A percentile compares a stretch with the other conserved stretches of the same genome.
phyloP scores from a whole-genome alignment of 2,888 invertebrate genomes.

The Itoplectis maculator region DNA sequence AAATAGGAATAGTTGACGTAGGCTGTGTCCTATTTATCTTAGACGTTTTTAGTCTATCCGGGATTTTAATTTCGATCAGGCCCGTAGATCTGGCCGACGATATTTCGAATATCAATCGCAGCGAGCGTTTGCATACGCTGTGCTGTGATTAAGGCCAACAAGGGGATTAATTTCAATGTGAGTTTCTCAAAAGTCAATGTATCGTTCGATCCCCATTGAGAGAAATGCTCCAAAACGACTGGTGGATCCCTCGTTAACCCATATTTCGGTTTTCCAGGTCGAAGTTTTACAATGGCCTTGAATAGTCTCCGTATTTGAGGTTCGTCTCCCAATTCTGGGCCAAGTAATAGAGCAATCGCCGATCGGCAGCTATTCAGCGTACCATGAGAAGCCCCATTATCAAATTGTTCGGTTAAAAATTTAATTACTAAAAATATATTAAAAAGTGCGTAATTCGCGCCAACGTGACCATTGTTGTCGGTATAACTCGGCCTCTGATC shows the following conservation, averaged over 20 bases:
- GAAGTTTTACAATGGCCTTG: conserved; percentile 28
- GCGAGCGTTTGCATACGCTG: conserved; percentile 57
- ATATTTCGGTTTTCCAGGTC: conserved; percentile 55
- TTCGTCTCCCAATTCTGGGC: conserved; percentile 30
- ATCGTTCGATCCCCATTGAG: conserved; percentile 34
- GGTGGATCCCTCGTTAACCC: conserved; percentile 51
- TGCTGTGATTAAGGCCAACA: conserved; percentile 45
- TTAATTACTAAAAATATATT: conserved; percentile 17
- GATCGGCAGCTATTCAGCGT: conserved; percentile 41
- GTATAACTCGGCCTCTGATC: no score
- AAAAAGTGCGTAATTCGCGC: no score
- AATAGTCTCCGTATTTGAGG: conserved; percentile 35
- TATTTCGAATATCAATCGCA: conserved; percentile 46
- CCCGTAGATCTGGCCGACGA: conserved; percentile 1
- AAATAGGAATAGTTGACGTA: conserved; percentile 43
- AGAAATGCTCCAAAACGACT: conserved; percentile 48
- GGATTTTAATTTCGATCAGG: conserved; percentile 60
- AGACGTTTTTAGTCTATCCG: conserved; percentile 53
- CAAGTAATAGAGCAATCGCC: conserved; percentile 10
- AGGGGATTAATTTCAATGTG: conserved; percentile 41
- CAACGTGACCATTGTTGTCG: no score
- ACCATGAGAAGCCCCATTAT: conserved; percentile 28
- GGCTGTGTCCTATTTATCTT: conserved; percentile 50
- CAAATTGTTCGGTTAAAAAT: conserved; percentile 9
- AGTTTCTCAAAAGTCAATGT: conserved; percentile 32